Conservation (phyloP, 2,797 vertebrate genomes). For the Leucoraja ocellata region DNA sequence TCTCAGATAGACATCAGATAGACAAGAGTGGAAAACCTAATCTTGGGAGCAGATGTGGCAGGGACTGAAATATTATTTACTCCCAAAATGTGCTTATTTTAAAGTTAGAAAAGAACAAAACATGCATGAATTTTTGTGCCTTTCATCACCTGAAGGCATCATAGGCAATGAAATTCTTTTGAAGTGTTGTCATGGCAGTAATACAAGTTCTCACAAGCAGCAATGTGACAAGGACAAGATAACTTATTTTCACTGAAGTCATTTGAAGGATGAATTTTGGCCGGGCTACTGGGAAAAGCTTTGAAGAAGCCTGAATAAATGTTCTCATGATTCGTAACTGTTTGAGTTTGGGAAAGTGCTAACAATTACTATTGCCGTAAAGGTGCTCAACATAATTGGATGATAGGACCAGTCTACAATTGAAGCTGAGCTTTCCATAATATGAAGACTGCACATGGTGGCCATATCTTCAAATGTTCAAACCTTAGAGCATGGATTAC, state of each 20-base stretch:
- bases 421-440: neutral
- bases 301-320: neutral
- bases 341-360: neutral
- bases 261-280: neutral
- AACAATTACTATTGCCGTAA: neutral
- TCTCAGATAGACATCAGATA: no score
- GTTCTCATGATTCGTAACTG: neutral
- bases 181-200: neutral
- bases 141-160: neutral
- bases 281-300: neutral
- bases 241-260: neutral
- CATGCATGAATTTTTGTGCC: neutral
- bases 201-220: neutral
- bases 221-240: neutral
- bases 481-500: neutral
- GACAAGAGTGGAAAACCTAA: no score
- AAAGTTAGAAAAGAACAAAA: neutral
- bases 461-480: no score
- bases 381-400: neutral
- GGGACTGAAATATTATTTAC: no score
- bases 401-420: neutral
- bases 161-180: neutral
- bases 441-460: neutral
- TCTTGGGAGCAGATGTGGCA: no score
- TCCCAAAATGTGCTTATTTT: no score